Conservation (phyloP, 2,888 invertebrate species). For the Aleiodes alternator region DNA sequence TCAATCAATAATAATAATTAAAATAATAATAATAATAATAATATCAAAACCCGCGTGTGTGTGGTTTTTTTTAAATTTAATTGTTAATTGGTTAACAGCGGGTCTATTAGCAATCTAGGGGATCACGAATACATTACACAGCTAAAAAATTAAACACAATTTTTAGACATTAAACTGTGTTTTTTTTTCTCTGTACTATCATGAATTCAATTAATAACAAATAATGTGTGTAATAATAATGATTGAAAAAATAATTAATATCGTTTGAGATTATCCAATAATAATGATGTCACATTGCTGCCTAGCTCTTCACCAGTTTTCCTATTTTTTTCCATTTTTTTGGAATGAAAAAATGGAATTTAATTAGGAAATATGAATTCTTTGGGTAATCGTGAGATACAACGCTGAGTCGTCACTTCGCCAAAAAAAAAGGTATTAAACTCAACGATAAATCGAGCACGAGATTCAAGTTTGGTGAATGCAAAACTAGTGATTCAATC, state of each 20-base stretch:
- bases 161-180: not conserved
- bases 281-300: slow-evolving; percentile 1
- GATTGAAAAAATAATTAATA: not conserved
- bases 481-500: not conserved
- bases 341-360: not conserved
- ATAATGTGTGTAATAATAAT: slow-evolving; percentile 16
- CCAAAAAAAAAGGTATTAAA: slow-evolving; percentile 25
- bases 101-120: slow-evolving; percentile 39
- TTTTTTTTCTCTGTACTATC: not conserved
- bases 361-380: not conserved
- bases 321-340: slow-evolving; percentile 10
- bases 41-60: slow-evolving; percentile 24
- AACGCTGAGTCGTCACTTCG: slow-evolving; percentile 43
- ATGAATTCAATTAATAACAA: slow-evolving; percentile 4
- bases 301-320: slow-evolving; percentile 12
- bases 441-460: slow-evolving; percentile 35
- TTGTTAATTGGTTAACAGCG: slow-evolving; percentile 32
- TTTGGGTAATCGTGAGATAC: slow-evolving; percentile 12
- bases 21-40: slow-evolving; percentile 4
- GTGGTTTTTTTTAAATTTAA: slow-evolving; percentile 32
- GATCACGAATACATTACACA: slow-evolving; percentile 35
- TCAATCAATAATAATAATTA: slow-evolving; percentile 12
- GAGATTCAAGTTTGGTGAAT: not conserved
- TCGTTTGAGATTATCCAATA: slow-evolving; percentile 2
- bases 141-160: not conserved